Conservation (phyloP, 2,888 invertebrate genomes). For the Agrotis exclamationis region DNA sequence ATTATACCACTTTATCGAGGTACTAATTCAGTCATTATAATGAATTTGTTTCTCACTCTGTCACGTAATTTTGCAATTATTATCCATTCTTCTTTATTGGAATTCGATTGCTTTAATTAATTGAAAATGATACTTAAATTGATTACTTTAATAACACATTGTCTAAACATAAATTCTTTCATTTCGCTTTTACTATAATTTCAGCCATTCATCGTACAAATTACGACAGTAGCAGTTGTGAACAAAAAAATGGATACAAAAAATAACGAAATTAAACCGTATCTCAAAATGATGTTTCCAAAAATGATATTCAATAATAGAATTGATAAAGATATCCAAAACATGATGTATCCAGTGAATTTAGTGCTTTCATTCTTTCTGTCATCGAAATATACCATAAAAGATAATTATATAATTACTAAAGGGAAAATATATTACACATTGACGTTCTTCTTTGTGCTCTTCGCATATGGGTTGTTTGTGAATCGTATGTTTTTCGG, state of each 20-base stretch:
- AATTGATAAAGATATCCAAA: conserved; percentile 46
- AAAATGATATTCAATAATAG: conserved; percentile 45
- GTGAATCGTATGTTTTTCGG: conserved; percentile 18
- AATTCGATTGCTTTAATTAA: background rate
- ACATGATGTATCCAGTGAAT: conserved; percentile 50
- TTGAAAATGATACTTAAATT: background rate
- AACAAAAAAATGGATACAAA: conserved; percentile 2
- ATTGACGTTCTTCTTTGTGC: conserved; percentile 3
- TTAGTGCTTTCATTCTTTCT: conserved; percentile 42
- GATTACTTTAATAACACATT: background rate
- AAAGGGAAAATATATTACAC: conserved; percentile 14
- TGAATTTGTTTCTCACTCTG: too few relatives aligned
- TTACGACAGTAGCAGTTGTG: background rate
- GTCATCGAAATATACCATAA: conserved; percentile 43
- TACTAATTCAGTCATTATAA: background rate
- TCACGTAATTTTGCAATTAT: conserved; percentile 8
- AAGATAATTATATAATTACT: conserved; percentile 45
- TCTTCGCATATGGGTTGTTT: background rate
- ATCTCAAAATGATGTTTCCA: background rate
- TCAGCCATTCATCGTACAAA: background rate
- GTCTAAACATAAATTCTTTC: background rate
- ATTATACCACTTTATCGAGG: background rate
- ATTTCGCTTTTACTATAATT: background rate
- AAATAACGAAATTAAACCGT: conserved; percentile 3
- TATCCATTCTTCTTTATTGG: conserved; percentile 2